Evolutionary conservation across 2,797 vertebrate genomes (phyloP).

Genomic region (Rachycentron canadum): DNA sequence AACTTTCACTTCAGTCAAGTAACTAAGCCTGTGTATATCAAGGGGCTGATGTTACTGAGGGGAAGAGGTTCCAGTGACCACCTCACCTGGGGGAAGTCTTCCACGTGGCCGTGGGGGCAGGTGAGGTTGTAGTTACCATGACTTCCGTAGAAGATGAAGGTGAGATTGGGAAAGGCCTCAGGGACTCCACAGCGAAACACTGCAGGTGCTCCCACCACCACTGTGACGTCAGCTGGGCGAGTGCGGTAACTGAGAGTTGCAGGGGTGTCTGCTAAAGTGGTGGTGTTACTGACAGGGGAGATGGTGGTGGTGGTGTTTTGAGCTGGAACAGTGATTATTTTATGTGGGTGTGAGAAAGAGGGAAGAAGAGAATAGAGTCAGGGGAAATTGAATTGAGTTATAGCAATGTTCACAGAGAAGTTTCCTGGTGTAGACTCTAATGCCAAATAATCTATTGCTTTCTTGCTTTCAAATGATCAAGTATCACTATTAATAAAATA

Average conservation of each 20-base stretch:
- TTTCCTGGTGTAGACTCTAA: background rate
- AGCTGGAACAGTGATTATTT: constrained; percentile 38
- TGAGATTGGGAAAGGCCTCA: constrained; percentile 29
- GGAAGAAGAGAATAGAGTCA: background rate
- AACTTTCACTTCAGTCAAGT: background rate
- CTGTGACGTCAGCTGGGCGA: constrained; percentile 44
- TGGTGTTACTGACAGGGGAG: background rate
- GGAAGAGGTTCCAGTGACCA: background rate
- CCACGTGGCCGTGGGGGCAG: constrained; percentile 52
- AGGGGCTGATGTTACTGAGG: background rate
- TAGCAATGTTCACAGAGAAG: background rate
- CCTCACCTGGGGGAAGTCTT: constrained; percentile 67
- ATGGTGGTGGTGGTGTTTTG: background rate
- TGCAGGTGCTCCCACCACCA: constrained; percentile 58
- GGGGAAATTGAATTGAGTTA: background rate
- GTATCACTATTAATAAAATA: background rate
- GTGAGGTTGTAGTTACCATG: constrained; percentile 63
- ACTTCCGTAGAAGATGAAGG: constrained; percentile 49
- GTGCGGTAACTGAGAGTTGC: constrained; percentile 26
- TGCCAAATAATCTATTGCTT: background rate
- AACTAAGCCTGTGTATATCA: background rate
- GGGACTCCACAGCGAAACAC: constrained; percentile 72
- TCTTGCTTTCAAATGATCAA: background rate
- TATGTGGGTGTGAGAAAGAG: background rate
- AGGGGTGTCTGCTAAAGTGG: too few species aligned